Evolutionary conservation across 2,888 invertebrate genomes (phyloP), one percentile per base, ranked within the genome.

Genomic region (Zeuzera pyrina): DNA sequence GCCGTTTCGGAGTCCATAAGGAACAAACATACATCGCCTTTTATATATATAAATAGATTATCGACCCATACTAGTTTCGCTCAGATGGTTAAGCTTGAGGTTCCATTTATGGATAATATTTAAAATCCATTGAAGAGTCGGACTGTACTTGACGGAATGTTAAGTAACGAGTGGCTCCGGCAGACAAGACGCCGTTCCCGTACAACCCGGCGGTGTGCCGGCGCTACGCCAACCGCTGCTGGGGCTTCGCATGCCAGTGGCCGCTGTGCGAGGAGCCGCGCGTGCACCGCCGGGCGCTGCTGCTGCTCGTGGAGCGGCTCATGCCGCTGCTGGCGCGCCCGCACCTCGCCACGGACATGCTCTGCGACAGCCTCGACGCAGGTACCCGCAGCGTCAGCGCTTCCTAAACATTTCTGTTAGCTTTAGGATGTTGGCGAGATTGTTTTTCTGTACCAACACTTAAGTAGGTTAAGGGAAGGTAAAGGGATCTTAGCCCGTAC

Each of bases 361-460:
- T 98, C 12, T 93, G 95, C 85, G 91, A 94, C 55, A 94, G 95
- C 1, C 87, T 96, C 43, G 92, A 95, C 58, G 86, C 90, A 28
- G 92, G 92, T 89, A 28, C 8, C 5, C 8, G 8, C 19, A 6
- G 5, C 5, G 19, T 19, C 19, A 4, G 8, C 19, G 5, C 5
- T 8, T 19, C 5, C 5, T 8, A 19, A 19, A 19, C 19, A 19
- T 19, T 6, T 19, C n/a, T n/a, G n/a, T n/a, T n/a, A n/a, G n/a
- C n/a, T n/a, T n/a, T n/a, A n/a, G n/a, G n/a, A n/a, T n/a, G n/a
- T n/a, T n/a, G n/a, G n/a, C n/a, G n/a, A n/a, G n/a, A n/a, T n/a
- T n/a, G n/a, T n/a, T n/a, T n/a, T n/a, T n/a, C n/a, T n/a, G n/a
- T n/a, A n/a, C n/a, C n/a, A n/a, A n/a, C n/a, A n/a, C n/a, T n/a